Evolutionary conservation across 2,888 invertebrate genomes (phyloP), one percentile per base, ranked within the genome.

Genomic region (Watsonalla binaria): DNA sequence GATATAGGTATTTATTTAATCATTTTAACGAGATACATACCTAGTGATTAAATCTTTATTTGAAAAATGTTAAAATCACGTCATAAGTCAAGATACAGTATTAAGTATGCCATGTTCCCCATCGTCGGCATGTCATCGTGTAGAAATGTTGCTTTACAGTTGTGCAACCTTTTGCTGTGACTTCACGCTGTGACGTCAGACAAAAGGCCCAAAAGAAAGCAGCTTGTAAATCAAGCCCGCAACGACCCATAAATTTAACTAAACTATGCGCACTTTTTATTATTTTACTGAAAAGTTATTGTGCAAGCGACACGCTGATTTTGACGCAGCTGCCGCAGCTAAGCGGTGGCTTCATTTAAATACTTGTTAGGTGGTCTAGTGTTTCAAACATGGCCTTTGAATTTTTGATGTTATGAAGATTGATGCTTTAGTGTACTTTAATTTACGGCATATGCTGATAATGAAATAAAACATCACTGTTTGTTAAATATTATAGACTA

Each of bases 221-320:
- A 54, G 68, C 56, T 54, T 66, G 75, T 84, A 85, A 83, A 84
- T 83, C 82, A 84, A 66, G 61, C 56, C 61, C 62, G 65, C 69
- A 67, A 74, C 68, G 63, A 64, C 54, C 66, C 80, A 80, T 87
- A 85, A 87, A 86, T 88, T 84, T 74, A 64, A 58, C 71, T 76
- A 80, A 82, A 85, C 84, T 80, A 82, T 82, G 75, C 66, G 62
- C 68, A 70, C 64, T 78, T 82, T 82, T 78, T 78, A 76, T 77
- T 71, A 70, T 72, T 74, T 71, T 57, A 45, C 58, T 56, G 49
- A 56, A 53, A 52, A 11, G 58, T 55, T 54, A 60, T 57, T 63
- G 68, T 70, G 60, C 59, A 57, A 57, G 61, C 56, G 67, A 56
- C 54, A 70, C 69, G 71, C 68, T 62, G 69, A 76, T 71, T 76